phyloP scores from a whole-genome alignment of 1,140 invertebrate genomes.

The Heliconius congener region DNA sequence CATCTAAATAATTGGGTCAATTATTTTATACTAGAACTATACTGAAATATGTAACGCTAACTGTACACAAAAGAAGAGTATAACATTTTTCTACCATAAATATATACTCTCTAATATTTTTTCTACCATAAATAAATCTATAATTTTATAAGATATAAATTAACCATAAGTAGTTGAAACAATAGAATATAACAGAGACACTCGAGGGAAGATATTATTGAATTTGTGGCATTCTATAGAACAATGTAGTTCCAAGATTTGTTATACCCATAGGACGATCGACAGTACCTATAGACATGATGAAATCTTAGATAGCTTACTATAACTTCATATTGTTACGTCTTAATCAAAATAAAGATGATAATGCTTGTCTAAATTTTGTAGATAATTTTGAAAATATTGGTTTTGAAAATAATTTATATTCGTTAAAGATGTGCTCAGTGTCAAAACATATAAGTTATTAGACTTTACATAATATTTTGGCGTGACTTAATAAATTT shows the following conservation, averaged over 20 bases:
- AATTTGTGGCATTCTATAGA: not conserved
- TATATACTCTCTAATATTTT: not conserved
- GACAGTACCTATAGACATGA: not conserved
- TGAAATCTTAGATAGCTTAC: not conserved
- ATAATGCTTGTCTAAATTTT: not conserved
- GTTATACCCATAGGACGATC: slow-evolving; percentile 3
- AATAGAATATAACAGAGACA: not conserved
- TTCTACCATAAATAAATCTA: not conserved
- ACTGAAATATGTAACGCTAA: too few species aligned
- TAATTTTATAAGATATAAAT: not conserved
- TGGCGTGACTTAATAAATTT: slow-evolving; percentile 5
- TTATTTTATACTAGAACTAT: too few species aligned
- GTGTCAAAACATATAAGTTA: not conserved
- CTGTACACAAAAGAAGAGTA: not conserved
- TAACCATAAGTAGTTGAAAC: not conserved
- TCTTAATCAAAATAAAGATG: not conserved
- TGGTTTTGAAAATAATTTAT: not conserved
- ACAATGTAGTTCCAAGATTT: slow-evolving; percentile 8
- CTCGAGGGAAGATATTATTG: not conserved
- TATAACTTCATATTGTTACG: not conserved
- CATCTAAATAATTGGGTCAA: too few species aligned
- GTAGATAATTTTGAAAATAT: not conserved
- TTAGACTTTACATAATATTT: not conserved
- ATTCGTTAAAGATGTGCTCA: not conserved
- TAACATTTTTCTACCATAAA: not conserved